Evolutionary conservation across 2,797 vertebrate genomes (phyloP).

Genomic region (Syndactyla subalaris): DNA sequence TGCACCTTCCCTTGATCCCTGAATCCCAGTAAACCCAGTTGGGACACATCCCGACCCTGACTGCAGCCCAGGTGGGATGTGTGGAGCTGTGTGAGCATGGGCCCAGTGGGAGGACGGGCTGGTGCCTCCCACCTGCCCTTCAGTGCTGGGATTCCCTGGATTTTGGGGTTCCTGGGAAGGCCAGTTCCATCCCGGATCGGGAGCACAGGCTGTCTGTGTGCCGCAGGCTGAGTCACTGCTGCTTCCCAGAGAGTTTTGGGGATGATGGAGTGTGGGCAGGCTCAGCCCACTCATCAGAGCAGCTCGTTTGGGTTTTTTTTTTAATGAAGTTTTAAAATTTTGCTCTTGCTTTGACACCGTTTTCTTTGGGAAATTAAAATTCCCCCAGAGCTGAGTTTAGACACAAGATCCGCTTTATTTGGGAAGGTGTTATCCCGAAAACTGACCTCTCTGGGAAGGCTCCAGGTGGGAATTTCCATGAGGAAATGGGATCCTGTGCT

Average conservation of each 20-base stretch:
- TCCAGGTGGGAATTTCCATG: background rate
- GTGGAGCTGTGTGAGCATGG: background rate
- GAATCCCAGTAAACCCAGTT: background rate
- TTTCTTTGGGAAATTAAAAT: background rate
- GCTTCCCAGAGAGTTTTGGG: slow-evolving; percentile 41
- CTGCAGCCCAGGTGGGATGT: background rate
- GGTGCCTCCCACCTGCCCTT: background rate
- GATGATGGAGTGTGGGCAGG: slow-evolving; percentile 42
- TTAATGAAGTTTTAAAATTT: slow-evolving; percentile 22
- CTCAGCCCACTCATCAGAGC: slow-evolving; percentile 27
- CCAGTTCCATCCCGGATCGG: background rate
- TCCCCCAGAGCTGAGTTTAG: background rate
- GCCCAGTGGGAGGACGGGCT: background rate
- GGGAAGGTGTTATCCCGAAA: background rate
- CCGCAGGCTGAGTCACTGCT: slow-evolving; percentile 53
- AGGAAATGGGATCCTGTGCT: background rate
- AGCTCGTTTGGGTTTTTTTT: background rate
- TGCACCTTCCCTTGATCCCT: background rate
- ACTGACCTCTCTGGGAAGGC: background rate
- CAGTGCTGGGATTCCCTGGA: slow-evolving; percentile 24
- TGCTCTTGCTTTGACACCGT: slow-evolving; percentile 25
- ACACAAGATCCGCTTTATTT: background rate
- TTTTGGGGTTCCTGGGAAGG: background rate
- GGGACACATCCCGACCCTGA: background rate
- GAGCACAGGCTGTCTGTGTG: background rate